phyloP scores from a whole-genome alignment of 2,113 vertebrate genomes.

The Chaetorhynchus papuensis region DNA sequence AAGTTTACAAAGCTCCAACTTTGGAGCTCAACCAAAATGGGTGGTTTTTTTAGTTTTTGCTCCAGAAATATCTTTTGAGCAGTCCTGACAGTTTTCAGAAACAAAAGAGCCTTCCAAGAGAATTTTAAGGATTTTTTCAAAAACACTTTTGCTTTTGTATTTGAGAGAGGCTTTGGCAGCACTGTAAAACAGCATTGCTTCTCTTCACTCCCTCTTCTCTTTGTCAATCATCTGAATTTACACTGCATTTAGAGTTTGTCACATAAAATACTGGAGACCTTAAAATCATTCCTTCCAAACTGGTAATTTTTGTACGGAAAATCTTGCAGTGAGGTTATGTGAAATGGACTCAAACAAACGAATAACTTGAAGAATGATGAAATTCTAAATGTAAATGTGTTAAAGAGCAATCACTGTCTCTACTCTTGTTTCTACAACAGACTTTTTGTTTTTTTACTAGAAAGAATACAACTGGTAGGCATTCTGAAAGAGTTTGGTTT shows the following conservation, averaged over 20 bases:
- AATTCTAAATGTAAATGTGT: neutral
- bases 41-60: neutral
- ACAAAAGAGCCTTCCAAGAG: constrained; percentile 45
- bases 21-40: neutral
- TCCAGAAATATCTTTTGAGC: constrained; percentile 31
- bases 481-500: neutral
- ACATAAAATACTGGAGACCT: neutral
- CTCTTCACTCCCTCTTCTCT: neutral
- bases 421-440: neutral
- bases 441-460: neutral
- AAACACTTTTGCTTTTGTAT: constrained; percentile 41
- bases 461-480: neutral
- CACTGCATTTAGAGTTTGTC: constrained; percentile 35
- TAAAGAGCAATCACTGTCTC: neutral
- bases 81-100: constrained; percentile 56
- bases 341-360: neutral
- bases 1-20: neutral
- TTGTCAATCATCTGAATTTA: constrained; percentile 56
- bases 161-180: constrained; percentile 46
- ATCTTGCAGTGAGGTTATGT: neutral
- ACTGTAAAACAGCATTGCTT: constrained; percentile 17
- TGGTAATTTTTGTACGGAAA: neutral
- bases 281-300: constrained; percentile 30
- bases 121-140: constrained; percentile 31
- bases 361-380: neutral